phyloP scores from a whole-genome alignment of 2,113 vertebrate species.

The Ursus arctos region DNA sequence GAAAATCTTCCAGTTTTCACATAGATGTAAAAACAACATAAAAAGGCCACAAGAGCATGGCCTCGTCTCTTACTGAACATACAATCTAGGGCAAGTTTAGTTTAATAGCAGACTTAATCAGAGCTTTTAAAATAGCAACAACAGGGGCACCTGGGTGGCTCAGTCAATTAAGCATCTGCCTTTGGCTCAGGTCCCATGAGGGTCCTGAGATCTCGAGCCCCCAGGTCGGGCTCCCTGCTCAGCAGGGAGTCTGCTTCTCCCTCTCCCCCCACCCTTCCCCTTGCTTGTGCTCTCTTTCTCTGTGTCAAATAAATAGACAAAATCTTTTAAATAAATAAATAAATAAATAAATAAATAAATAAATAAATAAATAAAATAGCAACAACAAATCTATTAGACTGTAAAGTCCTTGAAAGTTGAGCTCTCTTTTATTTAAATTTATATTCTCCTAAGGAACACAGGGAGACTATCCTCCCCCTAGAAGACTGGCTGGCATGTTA shows the following conservation, averaged over 20 bases:
- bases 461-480: neutral
- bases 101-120: neutral
- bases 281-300: neutral
- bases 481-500: no score
- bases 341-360: neutral
- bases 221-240: no score
- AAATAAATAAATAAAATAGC: neutral
- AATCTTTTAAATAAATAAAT: neutral
- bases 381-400: neutral
- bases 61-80: neutral
- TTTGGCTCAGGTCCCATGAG: neutral
- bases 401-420: neutral
- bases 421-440: neutral
- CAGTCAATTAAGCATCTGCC: neutral
- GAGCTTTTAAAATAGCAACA: neutral
- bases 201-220: neutral
- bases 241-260: no score
- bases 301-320: neutral
- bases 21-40: neutral
- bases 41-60: neutral
- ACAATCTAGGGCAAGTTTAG: neutral
- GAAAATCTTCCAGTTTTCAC: conserved; percentile 6
- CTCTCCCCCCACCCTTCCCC: no score
- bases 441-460: neutral
- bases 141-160: neutral